Percentiles rank a stretch among this genome's conserved stretches.
Conservation (phyloP, 1,140 invertebrate genomes). For the Protaetia brevitarsis region DNA sequence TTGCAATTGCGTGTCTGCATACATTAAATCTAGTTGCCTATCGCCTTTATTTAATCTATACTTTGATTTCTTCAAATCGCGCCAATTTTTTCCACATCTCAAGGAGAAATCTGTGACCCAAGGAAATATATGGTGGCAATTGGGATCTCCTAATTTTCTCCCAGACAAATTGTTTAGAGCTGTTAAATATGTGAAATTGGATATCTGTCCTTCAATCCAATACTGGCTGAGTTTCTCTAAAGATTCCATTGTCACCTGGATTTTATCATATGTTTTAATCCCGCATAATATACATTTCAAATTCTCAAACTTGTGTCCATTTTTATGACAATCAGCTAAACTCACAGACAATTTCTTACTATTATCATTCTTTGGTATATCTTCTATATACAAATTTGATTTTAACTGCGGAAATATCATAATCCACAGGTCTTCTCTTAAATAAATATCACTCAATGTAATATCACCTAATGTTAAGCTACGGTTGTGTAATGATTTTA, state of each 20-base stretch:
- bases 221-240: constrained; percentile 65
- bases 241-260: constrained; percentile 50
- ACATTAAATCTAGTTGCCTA: constrained; percentile 90
- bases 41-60: constrained; percentile 96
- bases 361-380: constrained; percentile 30
- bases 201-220: constrained; percentile 82
- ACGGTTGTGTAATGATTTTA: constrained; percentile 70
- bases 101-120: constrained; percentile 94
- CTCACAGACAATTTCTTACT: constrained; percentile 28
- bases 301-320: constrained; percentile 40
- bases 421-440: constrained; percentile 84
- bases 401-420: constrained; percentile 62
- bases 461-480: constrained; percentile 79
- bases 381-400: constrained; percentile 53
- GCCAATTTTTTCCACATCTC: constrained; percentile 76
- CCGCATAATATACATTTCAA: constrained; percentile 41
- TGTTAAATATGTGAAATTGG: constrained; percentile 91
- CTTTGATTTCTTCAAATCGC: constrained; percentile 92
- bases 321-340: constrained; percentile 38
- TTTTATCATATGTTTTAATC: constrained; percentile 43
- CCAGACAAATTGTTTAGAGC: constrained; percentile 84
- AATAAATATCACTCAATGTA: constrained; percentile 73
- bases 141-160: constrained; percentile 75
- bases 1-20: constrained; percentile 59
- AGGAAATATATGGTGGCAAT: constrained; percentile 92